Conservation (phyloP, 2,888 invertebrate species). For the Ichneumon xanthorius region DNA sequence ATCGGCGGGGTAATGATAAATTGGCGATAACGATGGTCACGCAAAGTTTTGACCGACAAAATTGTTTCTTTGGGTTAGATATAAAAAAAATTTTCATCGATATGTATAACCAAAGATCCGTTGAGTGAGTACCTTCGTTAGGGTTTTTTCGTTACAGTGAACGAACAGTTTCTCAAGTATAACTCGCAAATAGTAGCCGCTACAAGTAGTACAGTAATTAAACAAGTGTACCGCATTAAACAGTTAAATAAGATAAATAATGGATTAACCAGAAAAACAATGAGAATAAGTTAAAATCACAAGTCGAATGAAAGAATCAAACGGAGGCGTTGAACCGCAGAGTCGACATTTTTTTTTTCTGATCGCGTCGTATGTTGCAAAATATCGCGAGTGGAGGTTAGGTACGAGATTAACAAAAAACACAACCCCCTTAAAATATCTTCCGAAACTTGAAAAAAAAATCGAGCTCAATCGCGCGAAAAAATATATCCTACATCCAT, state of each 20-base stretch:
- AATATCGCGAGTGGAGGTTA: constrained; percentile 72
- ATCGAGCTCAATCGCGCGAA: constrained; percentile 27
- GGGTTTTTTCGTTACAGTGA: constrained; percentile 85
- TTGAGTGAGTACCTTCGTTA: constrained; percentile 84
- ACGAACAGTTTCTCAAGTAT: constrained; percentile 83
- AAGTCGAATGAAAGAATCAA: constrained; percentile 41
- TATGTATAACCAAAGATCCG: constrained; percentile 68
- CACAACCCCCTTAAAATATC: constrained; percentile 34
- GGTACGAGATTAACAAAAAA: constrained; percentile 66
- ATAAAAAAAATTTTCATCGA: constrained; percentile 18
- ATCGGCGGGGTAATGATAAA: constrained; percentile 1
- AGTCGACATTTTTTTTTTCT: constrained; percentile 83
- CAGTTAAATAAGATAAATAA: constrained; percentile 82
- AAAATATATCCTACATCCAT: constrained; percentile 55
- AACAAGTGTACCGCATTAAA: constrained; percentile 82
- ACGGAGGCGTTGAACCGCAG: constrained; percentile 74
- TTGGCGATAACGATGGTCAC: constrained; percentile 24
- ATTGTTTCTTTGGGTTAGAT: constrained; percentile 14
- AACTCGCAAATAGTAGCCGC: constrained; percentile 84
- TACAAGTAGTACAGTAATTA: constrained; percentile 83
- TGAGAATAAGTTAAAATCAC: constrained; percentile 46
- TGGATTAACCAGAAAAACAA: constrained; percentile 62
- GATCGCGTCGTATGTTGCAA: constrained; percentile 77
- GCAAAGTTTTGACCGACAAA: constrained; percentile 24
- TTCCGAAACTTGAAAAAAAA: constrained; percentile 50